Conservation (phyloP, 1,140 invertebrate genomes). For the Aradophagus sp. region DNA sequence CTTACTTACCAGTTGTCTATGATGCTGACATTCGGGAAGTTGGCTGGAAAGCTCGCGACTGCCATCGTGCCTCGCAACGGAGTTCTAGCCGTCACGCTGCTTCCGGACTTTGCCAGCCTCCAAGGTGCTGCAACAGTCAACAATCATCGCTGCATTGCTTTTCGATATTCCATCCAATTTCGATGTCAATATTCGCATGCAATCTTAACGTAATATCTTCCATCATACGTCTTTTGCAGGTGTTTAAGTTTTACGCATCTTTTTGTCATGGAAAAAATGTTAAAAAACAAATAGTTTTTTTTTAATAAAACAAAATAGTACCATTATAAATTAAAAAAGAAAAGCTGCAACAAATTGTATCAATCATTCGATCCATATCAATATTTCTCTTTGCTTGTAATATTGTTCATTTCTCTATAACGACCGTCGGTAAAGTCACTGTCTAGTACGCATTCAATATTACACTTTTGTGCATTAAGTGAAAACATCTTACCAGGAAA, state of each 20-base stretch:
- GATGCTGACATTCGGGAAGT: constrained; percentile 72
- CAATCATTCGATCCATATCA: too few relatives aligned
- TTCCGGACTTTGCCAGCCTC: constrained; percentile 59
- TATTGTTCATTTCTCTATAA: too few relatives aligned
- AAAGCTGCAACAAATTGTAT: too few relatives aligned
- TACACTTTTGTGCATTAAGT: too few relatives aligned
- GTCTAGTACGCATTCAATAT: too few relatives aligned
- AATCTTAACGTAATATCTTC: constrained; percentile 10
- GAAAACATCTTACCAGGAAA: too few relatives aligned
- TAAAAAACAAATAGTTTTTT: too few relatives aligned
- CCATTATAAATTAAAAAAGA: neutral
- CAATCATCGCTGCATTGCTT: constrained; percentile 8
- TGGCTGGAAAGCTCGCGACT: constrained; percentile 71
- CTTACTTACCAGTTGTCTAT: constrained; percentile 73
- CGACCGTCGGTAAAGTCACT: too few relatives aligned
- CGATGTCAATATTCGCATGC: constrained; percentile 1
- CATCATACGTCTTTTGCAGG: too few relatives aligned
- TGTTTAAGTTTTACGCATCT: too few relatives aligned
- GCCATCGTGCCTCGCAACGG: constrained; percentile 69
- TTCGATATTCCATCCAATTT: constrained; percentile 16
- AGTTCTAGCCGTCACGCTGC: constrained; percentile 60
- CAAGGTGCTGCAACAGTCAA: constrained; percentile 58
- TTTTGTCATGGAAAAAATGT: too few relatives aligned
- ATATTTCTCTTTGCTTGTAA: too few relatives aligned
- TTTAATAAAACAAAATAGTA: neutral